Conservation (phyloP, 2,113 vertebrate species). For the Oryzias javanicus region DNA sequence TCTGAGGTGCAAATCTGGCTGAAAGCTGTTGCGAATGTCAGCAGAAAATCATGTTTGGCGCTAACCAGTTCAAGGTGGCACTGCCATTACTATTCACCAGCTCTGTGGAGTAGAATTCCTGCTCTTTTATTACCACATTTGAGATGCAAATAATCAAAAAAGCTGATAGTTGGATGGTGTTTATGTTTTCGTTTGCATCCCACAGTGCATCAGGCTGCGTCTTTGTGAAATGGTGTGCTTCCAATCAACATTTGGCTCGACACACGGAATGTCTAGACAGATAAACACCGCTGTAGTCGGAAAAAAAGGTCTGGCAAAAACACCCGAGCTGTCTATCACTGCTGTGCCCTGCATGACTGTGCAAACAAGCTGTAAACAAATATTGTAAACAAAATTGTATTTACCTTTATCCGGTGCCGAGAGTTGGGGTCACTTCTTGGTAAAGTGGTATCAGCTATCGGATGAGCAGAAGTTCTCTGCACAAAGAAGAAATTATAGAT, state of each 20-base stretch:
- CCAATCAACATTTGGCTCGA: conserved; percentile 18
- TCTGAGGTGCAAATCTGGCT: too few species aligned
- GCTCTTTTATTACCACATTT: conserved; percentile 4
- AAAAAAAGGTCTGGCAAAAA: not conserved
- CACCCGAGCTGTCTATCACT: not conserved
- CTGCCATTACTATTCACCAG: conserved; percentile 11
- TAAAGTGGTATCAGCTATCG: conserved; percentile 86
- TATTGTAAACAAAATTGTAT: not conserved
- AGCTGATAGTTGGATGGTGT: not conserved
- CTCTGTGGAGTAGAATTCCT: conserved; percentile 1
- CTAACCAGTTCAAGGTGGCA: not conserved
- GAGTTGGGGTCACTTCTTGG: conserved; percentile 92
- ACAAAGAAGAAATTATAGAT: conserved; percentile 5
- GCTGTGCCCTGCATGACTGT: not conserved
- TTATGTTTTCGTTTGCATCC: conserved; percentile 1
- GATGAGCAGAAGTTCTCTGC: conserved; percentile 88
- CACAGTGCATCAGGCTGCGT: conserved; percentile 17
- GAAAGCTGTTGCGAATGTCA: too few species aligned
- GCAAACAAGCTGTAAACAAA: not conserved
- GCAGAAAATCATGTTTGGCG: not conserved
- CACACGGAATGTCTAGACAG: conserved; percentile 14
- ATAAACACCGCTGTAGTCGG: not conserved
- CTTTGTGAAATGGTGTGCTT: conserved; percentile 24
- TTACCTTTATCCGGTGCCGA: conserved; percentile 92
- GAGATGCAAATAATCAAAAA: not conserved